Conservation (phyloP, 2,888 invertebrate species). For the Microplitis manilae region DNA sequence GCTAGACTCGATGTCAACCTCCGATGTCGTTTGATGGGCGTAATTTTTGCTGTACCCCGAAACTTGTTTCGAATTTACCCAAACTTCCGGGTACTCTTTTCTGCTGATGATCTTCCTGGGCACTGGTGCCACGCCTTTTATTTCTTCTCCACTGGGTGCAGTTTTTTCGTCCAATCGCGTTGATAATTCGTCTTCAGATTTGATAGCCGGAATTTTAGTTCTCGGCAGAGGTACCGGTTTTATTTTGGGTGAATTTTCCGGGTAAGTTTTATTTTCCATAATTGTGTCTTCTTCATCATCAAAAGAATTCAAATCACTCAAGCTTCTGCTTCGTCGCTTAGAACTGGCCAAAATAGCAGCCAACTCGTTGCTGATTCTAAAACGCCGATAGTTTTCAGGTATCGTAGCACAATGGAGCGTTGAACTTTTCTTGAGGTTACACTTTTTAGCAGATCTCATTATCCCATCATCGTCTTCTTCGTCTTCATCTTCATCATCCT, state of each 20-base stretch:
- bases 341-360: conserved; percentile 19
- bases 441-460: conserved; percentile 17
- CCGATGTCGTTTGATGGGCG: conserved; percentile 9
- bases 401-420: conserved; percentile 50
- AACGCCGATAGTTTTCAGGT: conserved; percentile 50
- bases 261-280: not conserved
- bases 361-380: conserved; percentile 36
- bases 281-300: conserved; percentile 41
- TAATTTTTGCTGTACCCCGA: not conserved
- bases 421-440: conserved; percentile 49
- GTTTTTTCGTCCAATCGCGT: conserved; percentile 3
- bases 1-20: conserved; percentile 58
- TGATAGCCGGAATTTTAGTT: conserved; percentile 47
- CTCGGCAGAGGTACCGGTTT: conserved; percentile 56
- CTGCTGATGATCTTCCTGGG: conserved; percentile 38
- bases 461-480: conserved; percentile 28
- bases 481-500: conserved; percentile 28
- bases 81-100: conserved; percentile 24
- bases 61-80: not conserved
- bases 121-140: conserved; percentile 25
- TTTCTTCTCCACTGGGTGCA: not conserved
- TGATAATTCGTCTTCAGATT: not conserved
- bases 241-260: conserved; percentile 10
- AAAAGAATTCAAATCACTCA: conserved; percentile 58
- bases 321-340: conserved; percentile 59